These are phyloP conservation scores for Centropyge bicolor DNA, from an alignment of 2,797 vertebrate genomes.

Conservation along the genomic window DNA sequence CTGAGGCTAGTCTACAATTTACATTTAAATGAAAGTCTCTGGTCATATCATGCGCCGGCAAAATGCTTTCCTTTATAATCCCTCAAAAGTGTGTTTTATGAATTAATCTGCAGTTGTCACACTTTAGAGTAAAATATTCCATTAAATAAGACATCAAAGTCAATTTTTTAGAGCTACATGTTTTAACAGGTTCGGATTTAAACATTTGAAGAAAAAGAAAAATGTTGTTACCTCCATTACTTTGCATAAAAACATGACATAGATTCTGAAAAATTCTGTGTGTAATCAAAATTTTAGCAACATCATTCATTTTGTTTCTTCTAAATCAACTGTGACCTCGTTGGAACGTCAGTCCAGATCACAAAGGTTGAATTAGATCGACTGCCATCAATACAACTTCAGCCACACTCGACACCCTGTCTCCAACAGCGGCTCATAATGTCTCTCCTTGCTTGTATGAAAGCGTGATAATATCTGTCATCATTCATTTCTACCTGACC, in stretches of 20 bases:
- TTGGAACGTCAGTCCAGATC: conserved; percentile 3
- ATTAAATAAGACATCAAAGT: conserved; percentile 57
- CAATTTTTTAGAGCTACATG: not conserved
- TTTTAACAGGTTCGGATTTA: conserved; percentile 44
- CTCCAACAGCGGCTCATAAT: conserved; percentile 15
- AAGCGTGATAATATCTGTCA: conserved; percentile 53
- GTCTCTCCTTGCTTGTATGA: conserved; percentile 36
- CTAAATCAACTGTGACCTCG: not conserved
- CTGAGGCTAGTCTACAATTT: conserved; percentile 56
- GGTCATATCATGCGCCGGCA: conserved; percentile 41
- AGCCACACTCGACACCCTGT: not conserved
- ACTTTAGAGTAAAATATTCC: conserved; percentile 35
- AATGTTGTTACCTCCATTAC: conserved; percentile 4
- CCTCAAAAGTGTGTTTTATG: conserved; percentile 51
- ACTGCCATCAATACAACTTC: conserved; percentile 15
- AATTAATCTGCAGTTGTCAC: conserved; percentile 60
- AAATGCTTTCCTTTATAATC: conserved; percentile 58
- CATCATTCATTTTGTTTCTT: not conserved
- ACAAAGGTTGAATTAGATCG: conserved; percentile 14
- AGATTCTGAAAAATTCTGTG: too few species aligned
- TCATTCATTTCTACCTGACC: conserved; percentile 55
- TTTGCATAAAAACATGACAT: not conserved
- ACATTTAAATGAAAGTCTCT: conserved; percentile 72
- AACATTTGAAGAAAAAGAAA: conserved; percentile 16
- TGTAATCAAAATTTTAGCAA: not conserved